Percentiles rank a stretch among this genome's conserved stretches.
Conservation (phyloP, 2,888 invertebrate genomes). For the Aphodius sticticus region DNA sequence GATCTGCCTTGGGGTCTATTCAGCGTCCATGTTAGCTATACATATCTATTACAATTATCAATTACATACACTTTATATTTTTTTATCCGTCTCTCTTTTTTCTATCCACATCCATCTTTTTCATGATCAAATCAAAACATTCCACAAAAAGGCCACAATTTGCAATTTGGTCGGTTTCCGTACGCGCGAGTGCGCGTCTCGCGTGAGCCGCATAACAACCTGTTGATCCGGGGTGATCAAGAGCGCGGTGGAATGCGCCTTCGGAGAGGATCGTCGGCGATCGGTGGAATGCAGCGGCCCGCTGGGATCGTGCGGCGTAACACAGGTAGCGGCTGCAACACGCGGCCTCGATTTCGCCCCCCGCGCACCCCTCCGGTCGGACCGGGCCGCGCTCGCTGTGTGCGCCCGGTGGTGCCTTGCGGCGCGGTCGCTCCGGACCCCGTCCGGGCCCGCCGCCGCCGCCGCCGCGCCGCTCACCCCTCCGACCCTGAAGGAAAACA, state of each 20-base stretch:
- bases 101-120: no score
- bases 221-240: constrained; percentile 45
- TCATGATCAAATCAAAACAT: no score
- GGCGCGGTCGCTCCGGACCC: not conserved
- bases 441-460: not conserved
- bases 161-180: not conserved
- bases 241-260: constrained; percentile 63
- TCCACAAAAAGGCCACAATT: no score
- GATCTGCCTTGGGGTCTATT: no score
- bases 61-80: no score
- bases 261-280: constrained; percentile 58
- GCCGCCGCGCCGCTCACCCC: constrained; percentile 8
- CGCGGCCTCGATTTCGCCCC: constrained; percentile 47
- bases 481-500: constrained; percentile 8
- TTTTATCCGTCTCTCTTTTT: no score
- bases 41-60: no score
- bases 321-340: constrained; percentile 52
- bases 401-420: constrained; percentile 13
- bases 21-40: no score
- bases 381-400: constrained; percentile 12
- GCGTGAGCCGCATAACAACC: constrained; percentile 28
- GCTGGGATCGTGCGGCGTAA: constrained; percentile 61
- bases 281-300: constrained; percentile 67
- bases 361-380: constrained; percentile 42
- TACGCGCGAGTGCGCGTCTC: not conserved